These are phyloP conservation scores for Aurelia sp. DNA, from an alignment of 30 jellyfish, hydroid and myxozoan species.

Conservation along the genomic window DNA sequence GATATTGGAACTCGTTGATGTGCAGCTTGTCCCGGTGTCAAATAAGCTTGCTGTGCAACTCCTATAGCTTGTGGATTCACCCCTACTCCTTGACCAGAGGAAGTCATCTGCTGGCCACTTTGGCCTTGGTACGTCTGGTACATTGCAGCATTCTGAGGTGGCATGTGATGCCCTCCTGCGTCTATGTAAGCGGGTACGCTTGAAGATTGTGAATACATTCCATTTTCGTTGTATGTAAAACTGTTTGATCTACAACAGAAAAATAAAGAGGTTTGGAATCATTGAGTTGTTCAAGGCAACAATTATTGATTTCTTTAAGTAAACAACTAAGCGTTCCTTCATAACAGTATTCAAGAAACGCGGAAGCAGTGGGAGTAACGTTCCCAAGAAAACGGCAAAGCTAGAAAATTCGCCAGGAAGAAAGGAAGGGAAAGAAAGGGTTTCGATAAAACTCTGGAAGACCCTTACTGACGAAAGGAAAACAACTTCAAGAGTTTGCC, in stretches of 20 bases:
- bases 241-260: slow-evolving; percentile 78
- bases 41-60: slow-evolving; percentile 98
- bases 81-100: slow-evolving; percentile 92
- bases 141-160: slow-evolving; percentile 85
- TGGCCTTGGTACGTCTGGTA: slow-evolving; percentile 93
- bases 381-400: too few species aligned
- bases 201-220: slow-evolving; percentile 95
- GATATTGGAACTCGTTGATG: slow-evolving; percentile 98
- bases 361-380: too few species aligned
- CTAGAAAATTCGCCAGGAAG: too few species aligned
- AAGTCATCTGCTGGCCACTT: slow-evolving; percentile 79
- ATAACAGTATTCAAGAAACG: too few species aligned
- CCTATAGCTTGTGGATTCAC: slow-evolving; percentile 99
- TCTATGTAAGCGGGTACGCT: slow-evolving; percentile 95
- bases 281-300: too few species aligned
- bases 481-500: too few species aligned
- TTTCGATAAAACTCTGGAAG: too few species aligned
- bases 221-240: slow-evolving; percentile 84
- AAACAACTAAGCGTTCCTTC: too few species aligned
- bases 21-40: slow-evolving; percentile 98
- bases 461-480: too few species aligned
- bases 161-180: slow-evolving; percentile 83
- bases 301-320: too few species aligned
- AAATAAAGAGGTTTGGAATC: not conserved
- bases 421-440: too few species aligned